phyloP scores from a whole-genome alignment of 2,113 vertebrate genomes.

The Gasterosteus aculeatus region DNA sequence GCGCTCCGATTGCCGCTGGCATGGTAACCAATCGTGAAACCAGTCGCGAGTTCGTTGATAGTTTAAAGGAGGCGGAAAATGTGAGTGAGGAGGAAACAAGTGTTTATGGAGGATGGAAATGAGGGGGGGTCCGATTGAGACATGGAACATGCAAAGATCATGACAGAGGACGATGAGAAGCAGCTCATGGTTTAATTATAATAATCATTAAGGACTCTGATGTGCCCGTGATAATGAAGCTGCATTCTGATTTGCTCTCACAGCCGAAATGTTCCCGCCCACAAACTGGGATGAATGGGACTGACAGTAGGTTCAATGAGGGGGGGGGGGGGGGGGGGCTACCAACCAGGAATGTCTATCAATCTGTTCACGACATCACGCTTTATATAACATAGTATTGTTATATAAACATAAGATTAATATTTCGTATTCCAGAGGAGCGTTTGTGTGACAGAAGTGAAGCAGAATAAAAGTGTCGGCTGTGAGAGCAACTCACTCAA shows the following conservation, averaged over 20 bases:
- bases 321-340: too few species aligned
- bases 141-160: too few species aligned
- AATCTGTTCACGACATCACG: neutral
- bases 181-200: neutral
- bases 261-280: neutral
- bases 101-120: constrained; percentile 35
- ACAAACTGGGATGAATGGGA: too few species aligned
- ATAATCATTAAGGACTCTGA: neutral
- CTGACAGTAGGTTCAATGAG: too few species aligned
- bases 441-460: neutral
- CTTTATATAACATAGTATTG: neutral
- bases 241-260: constrained; percentile 17
- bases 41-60: constrained; percentile 5
- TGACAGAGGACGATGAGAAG: too few species aligned
- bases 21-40: neutral
- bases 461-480: neutral
- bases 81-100: constrained; percentile 38
- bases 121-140: neutral
- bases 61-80: constrained; percentile 44
- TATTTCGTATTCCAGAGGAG: neutral
- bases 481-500: constrained; percentile 28
- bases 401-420: neutral
- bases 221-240: too few species aligned
- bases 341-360: neutral
- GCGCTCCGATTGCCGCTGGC: constrained; percentile 10